A percentile compares a stretch with the other conserved stretches of the same genome.
phyloP scores from a whole-genome alignment of 1,140 invertebrate genomes.

The Temnothorax longispinosus region DNA sequence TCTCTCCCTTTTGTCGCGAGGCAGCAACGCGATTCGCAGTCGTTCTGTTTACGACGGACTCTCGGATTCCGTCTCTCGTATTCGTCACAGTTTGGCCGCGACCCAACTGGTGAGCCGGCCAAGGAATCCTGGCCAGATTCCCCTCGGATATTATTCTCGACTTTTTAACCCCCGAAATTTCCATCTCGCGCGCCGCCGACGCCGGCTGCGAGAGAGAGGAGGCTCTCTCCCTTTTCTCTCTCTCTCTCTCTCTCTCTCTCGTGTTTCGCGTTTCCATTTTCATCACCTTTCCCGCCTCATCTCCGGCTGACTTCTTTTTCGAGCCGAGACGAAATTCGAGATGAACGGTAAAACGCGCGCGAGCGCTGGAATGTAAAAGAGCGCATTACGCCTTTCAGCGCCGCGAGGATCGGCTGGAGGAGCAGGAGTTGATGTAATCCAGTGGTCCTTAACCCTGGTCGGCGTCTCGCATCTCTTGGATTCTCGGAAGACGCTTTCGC shows the following conservation, averaged over 20 bases:
- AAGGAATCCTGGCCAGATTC: conserved; percentile 78
- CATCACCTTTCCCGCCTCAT: conserved; percentile 11
- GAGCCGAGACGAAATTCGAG: conserved; percentile 52
- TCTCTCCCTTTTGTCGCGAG: conserved; percentile 14
- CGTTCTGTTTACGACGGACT: conserved; percentile 65
- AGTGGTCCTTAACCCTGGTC: conserved; percentile 27
- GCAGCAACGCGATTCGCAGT: conserved; percentile 43
- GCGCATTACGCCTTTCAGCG: conserved; percentile 35
- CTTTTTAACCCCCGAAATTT: conserved; percentile 71
- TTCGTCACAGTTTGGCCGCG: conserved; percentile 82
- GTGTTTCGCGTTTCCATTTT: conserved; percentile 9
- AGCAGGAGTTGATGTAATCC: conserved; percentile 41
- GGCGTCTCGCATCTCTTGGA: conserved; percentile 10
- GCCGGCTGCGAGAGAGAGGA: not conserved
- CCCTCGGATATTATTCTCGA: conserved; percentile 70
- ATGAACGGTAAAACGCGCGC: conserved; percentile 22
- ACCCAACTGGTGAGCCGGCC: conserved; percentile 78
- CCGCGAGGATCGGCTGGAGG: not conserved
- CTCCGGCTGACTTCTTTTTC: conserved; percentile 36
- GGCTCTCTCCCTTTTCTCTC: conserved; percentile 39
- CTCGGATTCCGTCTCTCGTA: conserved; percentile 62
- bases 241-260: conserved; percentile 65
- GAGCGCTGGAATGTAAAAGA: conserved; percentile 43
- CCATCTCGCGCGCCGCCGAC: conserved; percentile 16
- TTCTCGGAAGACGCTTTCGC: conserved; percentile 17